Conservation (phyloP, 2,113 vertebrate genomes). For the Ailuropoda melanoleuca region DNA sequence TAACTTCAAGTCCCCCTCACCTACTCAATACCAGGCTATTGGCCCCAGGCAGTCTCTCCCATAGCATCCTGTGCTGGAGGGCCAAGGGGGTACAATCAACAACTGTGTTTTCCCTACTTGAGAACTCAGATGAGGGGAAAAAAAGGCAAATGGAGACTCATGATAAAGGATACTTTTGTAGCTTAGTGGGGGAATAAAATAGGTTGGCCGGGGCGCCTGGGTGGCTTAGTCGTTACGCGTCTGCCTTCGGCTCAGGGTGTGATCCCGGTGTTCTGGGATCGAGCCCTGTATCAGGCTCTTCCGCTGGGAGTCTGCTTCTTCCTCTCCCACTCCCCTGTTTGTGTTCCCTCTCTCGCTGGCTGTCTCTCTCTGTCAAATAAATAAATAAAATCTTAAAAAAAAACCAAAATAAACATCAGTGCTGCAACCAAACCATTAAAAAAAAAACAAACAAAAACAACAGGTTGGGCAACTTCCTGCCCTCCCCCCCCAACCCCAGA, state of each 20-base stretch:
- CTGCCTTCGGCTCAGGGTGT: too few species aligned
- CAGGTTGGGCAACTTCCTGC: background rate
- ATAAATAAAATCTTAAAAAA: too few species aligned
- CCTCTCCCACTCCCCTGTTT: too few species aligned
- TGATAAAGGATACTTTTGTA: background rate
- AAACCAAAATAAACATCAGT: too few species aligned
- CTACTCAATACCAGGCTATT: background rate
- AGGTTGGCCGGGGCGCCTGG: background rate
- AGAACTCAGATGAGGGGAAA: background rate
- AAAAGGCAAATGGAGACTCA: background rate
- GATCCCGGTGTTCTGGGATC: too few species aligned
- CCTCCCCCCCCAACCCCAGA: background rate
- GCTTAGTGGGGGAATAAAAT: background rate
- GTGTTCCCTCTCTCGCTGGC: too few species aligned
- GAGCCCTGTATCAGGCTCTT: too few species aligned
- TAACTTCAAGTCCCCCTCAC: background rate
- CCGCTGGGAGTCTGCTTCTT: too few species aligned
- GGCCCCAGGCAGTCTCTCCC: background rate
- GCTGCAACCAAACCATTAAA: too few species aligned
- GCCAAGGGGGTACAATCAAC: background rate
- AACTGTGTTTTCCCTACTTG: conserved; percentile 1
- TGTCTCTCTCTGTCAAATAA: too few species aligned
- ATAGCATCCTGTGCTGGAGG: background rate
- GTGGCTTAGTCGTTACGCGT: too few species aligned
- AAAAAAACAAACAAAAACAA: too few species aligned